Conservation (phyloP, 1,140 invertebrate species). For the Dendrolimus punctatus region DNA sequence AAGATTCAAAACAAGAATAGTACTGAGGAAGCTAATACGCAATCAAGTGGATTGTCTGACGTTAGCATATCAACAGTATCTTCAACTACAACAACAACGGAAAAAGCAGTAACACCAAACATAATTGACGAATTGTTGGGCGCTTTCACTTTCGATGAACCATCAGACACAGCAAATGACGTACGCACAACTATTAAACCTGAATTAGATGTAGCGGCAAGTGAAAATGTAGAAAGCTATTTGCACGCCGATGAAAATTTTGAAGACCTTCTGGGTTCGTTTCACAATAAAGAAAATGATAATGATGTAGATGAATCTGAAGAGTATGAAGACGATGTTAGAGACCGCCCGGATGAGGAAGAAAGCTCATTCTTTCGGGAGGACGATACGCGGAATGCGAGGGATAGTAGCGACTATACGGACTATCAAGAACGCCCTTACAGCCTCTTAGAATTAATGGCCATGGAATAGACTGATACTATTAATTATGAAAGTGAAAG, state of each 20-base stretch:
- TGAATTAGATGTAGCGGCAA: slow-evolving; percentile 31
- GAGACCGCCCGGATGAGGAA: slow-evolving; percentile 6
- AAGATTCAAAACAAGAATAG: slow-evolving; percentile 28
- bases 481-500: slow-evolving; percentile 11
- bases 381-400: slow-evolving; percentile 12
- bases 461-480: slow-evolving; percentile 59
- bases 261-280: slow-evolving; percentile 39
- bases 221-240: slow-evolving; percentile 35
- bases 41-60: not conserved
- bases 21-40: slow-evolving; percentile 2
- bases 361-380: slow-evolving; percentile 21
- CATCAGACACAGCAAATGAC: slow-evolving; percentile 12
- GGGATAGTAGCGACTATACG: slow-evolving; percentile 25
- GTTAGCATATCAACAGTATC: not conserved
- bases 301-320: slow-evolving; percentile 22
- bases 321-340: slow-evolving; percentile 33
- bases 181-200: slow-evolving; percentile 12
- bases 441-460: slow-evolving; percentile 58
- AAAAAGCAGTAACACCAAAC: slow-evolving; percentile 19
- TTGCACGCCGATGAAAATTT: slow-evolving; percentile 42
- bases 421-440: slow-evolving; percentile 32
- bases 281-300: slow-evolving; percentile 25
- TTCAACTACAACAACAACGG: slow-evolving; percentile 5
- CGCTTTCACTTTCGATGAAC: slow-evolving; percentile 35
- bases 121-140: slow-evolving; percentile 43